Percentiles rank a stretch among this genome's conserved stretches.
Evolutionary conservation across 2,797 vertebrate species (phyloP).

Genomic region (Protosalanx chinensis): DNA sequence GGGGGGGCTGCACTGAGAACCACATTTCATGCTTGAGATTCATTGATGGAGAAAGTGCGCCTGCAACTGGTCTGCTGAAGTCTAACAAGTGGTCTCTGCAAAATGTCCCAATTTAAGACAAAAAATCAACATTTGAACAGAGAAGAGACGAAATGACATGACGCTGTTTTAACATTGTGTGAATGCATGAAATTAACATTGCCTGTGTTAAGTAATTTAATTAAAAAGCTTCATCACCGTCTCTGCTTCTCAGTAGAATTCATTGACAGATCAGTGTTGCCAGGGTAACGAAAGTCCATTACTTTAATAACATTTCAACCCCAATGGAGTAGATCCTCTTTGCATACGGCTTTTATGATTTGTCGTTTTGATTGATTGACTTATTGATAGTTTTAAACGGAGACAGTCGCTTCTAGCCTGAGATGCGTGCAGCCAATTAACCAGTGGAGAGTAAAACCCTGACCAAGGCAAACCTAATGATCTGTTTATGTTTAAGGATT

Average conservation of each 20-base stretch:
- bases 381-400: background rate
- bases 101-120: background rate
- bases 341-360: too few species aligned
- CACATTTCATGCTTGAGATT: constrained; percentile 10
- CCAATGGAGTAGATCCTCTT: background rate
- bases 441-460: too few species aligned
- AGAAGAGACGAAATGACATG: background rate
- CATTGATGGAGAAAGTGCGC: constrained; percentile 29
- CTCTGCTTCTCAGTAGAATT: constrained; percentile 3
- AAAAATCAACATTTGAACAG: constrained; percentile 2
- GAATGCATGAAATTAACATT: background rate
- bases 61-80: constrained; percentile 19
- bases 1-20: constrained; percentile 12
- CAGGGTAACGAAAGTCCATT: constrained; percentile 11
- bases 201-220: background rate
- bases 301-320: background rate
- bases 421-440: too few species aligned
- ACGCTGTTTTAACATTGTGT: background rate
- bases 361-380: background rate
- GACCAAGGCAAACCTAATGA: too few species aligned
- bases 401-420: too few species aligned
- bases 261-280: constrained; percentile 10
- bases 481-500: too few species aligned
- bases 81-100: constrained; percentile 46
- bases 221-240: background rate